A percentile compares a stretch with the other conserved stretches of the same genome.
phyloP scores from a whole-genome alignment of 1,140 invertebrate genomes.

The Neodiprion fabricii region DNA sequence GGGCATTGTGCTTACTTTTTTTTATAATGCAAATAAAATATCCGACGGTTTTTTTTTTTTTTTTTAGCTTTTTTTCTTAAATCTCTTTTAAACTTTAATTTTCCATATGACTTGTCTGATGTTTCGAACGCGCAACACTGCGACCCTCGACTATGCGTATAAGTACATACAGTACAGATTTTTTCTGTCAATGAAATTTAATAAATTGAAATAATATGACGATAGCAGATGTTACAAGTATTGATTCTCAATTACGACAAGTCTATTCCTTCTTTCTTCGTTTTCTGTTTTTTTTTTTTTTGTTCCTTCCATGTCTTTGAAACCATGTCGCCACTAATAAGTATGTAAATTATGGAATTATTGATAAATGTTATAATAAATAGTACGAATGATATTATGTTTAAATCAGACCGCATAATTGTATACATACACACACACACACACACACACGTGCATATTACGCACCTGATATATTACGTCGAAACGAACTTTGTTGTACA shows the following conservation, averaged over 20 bases:
- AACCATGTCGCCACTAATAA: constrained; percentile 30
- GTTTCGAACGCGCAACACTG: background rate
- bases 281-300: background rate
- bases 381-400: background rate
- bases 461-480: too few species aligned
- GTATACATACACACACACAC: constrained; percentile 1
- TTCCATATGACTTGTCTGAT: background rate
- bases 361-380: constrained; percentile 8
- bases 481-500: constrained; percentile 20
- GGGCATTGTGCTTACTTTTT: constrained; percentile 2
- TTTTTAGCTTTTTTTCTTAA: too few species aligned
- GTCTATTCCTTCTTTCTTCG: background rate
- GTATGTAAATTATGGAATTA: constrained; percentile 24
- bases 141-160: background rate
- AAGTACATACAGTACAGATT: background rate
- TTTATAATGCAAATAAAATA: background rate
- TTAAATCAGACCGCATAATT: background rate
- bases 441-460: background rate
- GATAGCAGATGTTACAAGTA: background rate
- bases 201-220: background rate
- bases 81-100: background rate
- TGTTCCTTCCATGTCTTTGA: constrained; percentile 23
- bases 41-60: too few species aligned
- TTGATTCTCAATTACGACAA: background rate
- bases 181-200: background rate